Percentiles rank a stretch among this genome's conserved stretches.
These are phyloP conservation scores for Trissolcus basalis DNA, from an alignment of 1,140 invertebrate species.

Conservation along the genomic window DNA sequence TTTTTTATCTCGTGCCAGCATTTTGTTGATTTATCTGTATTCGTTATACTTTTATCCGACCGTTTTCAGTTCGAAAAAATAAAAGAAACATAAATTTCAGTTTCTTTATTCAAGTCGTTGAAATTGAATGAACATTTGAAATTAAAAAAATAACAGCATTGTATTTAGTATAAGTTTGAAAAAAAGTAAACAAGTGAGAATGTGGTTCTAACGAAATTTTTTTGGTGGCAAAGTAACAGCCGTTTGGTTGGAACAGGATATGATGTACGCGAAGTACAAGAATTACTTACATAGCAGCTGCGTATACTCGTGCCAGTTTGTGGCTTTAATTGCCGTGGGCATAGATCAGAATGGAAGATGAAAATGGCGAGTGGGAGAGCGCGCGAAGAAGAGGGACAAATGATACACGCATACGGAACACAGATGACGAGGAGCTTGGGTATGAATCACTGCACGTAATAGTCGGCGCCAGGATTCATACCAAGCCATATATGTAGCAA, in stretches of 20 bases:
- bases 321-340: constrained; percentile 44
- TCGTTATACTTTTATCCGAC: too few species aligned
- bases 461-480: constrained; percentile 50
- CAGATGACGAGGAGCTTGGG: constrained; percentile 36
- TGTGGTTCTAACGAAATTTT: constrained; percentile 19
- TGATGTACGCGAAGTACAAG: constrained; percentile 22
- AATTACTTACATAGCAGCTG: constrained; percentile 39
- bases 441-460: constrained; percentile 54
- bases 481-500: constrained; percentile 51
- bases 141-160: too few species aligned
- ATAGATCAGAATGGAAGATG: constrained; percentile 41
- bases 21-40: too few species aligned
- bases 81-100: too few species aligned
- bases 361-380: constrained; percentile 35
- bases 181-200: background rate
- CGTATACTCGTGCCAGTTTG: constrained; percentile 44
- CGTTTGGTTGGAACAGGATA: constrained; percentile 6
- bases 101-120: too few species aligned
- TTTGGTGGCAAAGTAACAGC: too few species aligned
- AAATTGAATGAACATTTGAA: constrained; percentile 16
- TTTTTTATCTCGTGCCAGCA: background rate
- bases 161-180: too few species aligned
- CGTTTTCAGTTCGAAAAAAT: too few species aligned
- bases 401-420: constrained; percentile 42
- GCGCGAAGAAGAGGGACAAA: constrained; percentile 38